Conservation (phyloP, 2,797 vertebrate species). For the Serranus cabrilla region DNA sequence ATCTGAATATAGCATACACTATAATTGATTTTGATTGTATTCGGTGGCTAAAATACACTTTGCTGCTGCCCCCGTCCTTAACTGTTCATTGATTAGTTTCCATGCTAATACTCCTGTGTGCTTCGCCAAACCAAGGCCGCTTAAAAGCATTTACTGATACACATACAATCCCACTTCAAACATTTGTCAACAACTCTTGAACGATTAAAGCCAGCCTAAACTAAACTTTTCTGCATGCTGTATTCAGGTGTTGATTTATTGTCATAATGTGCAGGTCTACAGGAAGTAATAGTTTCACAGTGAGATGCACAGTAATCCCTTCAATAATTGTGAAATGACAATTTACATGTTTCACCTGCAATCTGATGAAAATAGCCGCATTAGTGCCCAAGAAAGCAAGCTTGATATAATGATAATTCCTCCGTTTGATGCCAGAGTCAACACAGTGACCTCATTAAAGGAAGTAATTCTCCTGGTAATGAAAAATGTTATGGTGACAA, state of each 20-base stretch:
- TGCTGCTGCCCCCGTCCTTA: too few relatives aligned
- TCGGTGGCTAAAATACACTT: too few relatives aligned
- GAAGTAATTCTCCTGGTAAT: not conserved
- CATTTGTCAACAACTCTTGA: too few relatives aligned
- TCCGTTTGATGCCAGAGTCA: constrained; percentile 6
- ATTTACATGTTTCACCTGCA: constrained; percentile 20
- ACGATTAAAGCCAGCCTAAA: not conserved
- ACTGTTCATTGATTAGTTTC: too few relatives aligned
- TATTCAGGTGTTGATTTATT: constrained; percentile 1
- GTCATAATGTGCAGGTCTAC: constrained; percentile 9
- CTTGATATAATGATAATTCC: constrained; percentile 13
- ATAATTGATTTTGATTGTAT: too few relatives aligned
- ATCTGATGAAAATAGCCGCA: constrained; percentile 22
- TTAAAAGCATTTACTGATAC: too few relatives aligned
- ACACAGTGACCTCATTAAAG: not conserved
- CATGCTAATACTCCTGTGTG: too few relatives aligned
- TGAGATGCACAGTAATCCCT: constrained; percentile 13
- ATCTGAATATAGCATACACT: too few relatives aligned
- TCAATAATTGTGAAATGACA: constrained; percentile 23
- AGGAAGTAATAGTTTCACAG: constrained; percentile 3
- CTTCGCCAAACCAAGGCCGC: too few relatives aligned
- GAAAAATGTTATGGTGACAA: constrained; percentile 21
- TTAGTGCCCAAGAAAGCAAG: not conserved
- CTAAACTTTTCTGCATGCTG: not conserved
- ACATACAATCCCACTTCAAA: too few relatives aligned